These are phyloP conservation scores for Meteorus sp. DNA, from an alignment of 1,140 invertebrate species.

Conservation along the genomic window DNA sequence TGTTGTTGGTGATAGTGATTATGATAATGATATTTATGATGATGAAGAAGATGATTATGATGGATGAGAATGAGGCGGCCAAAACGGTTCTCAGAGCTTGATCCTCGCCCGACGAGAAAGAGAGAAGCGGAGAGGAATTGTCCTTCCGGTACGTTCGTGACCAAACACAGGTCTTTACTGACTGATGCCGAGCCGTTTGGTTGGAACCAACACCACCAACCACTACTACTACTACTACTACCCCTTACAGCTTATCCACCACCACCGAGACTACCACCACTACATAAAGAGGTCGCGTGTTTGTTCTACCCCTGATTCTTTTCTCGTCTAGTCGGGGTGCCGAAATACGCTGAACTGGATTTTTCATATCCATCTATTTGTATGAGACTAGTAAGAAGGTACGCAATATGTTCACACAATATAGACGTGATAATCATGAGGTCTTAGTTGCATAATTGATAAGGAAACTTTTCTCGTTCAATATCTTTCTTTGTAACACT, in stretches of 20 bases:
- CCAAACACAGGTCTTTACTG: slow-evolving; percentile 45
- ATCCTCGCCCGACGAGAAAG: slow-evolving; percentile 17
- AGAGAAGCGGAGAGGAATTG: slow-evolving; percentile 18
- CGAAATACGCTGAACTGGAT: too few species aligned
- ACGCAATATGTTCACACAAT: too few species aligned
- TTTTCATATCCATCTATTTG: too few species aligned
- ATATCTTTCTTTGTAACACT: too few species aligned
- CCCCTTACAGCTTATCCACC: slow-evolving; percentile 35
- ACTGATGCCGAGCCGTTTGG: slow-evolving; percentile 24
- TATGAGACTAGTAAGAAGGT: too few species aligned
- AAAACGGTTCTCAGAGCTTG: slow-evolving; percentile 37
- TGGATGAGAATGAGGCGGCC: slow-evolving; percentile 34
- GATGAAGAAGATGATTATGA: neutral
- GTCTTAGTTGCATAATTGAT: too few species aligned
- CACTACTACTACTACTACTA: slow-evolving; percentile 35
- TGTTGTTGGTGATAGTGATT: neutral
- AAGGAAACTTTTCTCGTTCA: too few species aligned
- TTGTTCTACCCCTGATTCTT: too few species aligned
- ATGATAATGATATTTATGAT: neutral
- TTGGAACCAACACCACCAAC: slow-evolving; percentile 28
- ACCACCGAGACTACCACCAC: too few species aligned
- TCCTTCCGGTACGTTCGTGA: slow-evolving; percentile 35
- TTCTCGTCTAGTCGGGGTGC: too few species aligned
- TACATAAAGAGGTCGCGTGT: too few species aligned
- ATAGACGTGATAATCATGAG: too few species aligned